Conservation (phyloP, 37 sponge, comb jelly and placozoan genomes). For the Oopsacas minuta region DNA sequence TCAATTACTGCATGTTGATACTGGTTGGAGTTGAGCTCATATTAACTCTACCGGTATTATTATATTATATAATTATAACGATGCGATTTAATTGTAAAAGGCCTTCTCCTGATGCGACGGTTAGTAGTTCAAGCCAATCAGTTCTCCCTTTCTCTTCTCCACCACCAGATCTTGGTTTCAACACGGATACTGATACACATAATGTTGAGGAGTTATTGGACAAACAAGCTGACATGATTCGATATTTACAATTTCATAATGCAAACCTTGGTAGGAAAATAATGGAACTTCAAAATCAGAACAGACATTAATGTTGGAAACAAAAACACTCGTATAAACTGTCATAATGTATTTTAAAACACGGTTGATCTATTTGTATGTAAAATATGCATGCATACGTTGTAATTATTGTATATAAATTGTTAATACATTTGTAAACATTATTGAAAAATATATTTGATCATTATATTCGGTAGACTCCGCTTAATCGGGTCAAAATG, state of each 20-base stretch:
- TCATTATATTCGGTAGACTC: too few species aligned
- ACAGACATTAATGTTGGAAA: not conserved
- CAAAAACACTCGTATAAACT: too few species aligned
- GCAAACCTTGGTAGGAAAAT: slow-evolving; percentile 73
- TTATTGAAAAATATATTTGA: too few species aligned
- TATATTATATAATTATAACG: slow-evolving; percentile 35
- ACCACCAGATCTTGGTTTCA: slow-evolving; percentile 6
- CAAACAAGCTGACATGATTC: slow-evolving; percentile 87
- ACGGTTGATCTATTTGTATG: too few species aligned
- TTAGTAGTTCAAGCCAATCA: not conserved
- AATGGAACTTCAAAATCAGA: slow-evolving; percentile 38
- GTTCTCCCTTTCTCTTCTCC: slow-evolving; percentile 1
- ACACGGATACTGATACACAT: slow-evolving; percentile 18
- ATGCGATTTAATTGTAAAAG: slow-evolving; percentile 13
- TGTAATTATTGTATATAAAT: too few species aligned
- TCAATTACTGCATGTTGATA: slow-evolving; percentile 32
- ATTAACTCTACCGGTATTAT: slow-evolving; percentile 29
- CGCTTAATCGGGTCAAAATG: too few species aligned
- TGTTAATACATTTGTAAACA: too few species aligned
- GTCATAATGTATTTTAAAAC: too few species aligned
- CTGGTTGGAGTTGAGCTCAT: slow-evolving; percentile 42
- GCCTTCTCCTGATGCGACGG: not conserved
- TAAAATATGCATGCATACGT: too few species aligned
- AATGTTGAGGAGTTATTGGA: slow-evolving; percentile 68
- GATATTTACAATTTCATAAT: slow-evolving; percentile 87